These are phyloP conservation scores for Eulemur rufifrons DNA, from an alignment of 2,113 vertebrate genomes.

Conservation along the genomic window DNA sequence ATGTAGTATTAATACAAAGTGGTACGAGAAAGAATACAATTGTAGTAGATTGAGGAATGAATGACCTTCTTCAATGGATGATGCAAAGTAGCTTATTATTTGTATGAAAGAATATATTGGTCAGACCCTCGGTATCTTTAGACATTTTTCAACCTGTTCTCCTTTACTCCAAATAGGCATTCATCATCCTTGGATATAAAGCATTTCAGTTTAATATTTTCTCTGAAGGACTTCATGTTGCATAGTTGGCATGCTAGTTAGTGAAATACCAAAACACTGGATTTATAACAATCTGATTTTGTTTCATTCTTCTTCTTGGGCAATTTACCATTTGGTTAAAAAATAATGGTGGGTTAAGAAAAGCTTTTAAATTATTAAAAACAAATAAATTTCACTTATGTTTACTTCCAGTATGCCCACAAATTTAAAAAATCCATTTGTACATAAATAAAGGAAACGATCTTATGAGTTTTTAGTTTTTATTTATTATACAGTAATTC, in stretches of 20 bases:
- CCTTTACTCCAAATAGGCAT: neutral
- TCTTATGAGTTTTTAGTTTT: neutral
- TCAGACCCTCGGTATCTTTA: neutral
- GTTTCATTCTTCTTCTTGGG: neutral
- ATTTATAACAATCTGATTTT: neutral
- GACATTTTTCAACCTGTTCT: neutral
- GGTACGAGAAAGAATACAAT: neutral
- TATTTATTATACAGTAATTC: neutral
- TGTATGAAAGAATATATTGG: neutral
- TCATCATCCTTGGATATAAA: neutral
- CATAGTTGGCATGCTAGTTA: neutral
- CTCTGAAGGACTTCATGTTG: neutral
- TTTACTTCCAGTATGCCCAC: neutral
- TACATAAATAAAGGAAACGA: neutral
- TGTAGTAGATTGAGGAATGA: neutral
- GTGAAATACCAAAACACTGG: neutral
- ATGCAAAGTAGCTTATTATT: neutral
- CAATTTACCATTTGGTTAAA: neutral
- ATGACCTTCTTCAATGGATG: neutral
- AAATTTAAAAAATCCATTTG: neutral
- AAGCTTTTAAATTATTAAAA: neutral
- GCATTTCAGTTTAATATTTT: neutral
- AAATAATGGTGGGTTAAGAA: neutral
- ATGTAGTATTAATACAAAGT: neutral
- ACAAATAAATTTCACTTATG: neutral